Evolutionary conservation across 2,888 invertebrate species (phyloP).

Genomic region (Latheticus oryzae): DNA sequence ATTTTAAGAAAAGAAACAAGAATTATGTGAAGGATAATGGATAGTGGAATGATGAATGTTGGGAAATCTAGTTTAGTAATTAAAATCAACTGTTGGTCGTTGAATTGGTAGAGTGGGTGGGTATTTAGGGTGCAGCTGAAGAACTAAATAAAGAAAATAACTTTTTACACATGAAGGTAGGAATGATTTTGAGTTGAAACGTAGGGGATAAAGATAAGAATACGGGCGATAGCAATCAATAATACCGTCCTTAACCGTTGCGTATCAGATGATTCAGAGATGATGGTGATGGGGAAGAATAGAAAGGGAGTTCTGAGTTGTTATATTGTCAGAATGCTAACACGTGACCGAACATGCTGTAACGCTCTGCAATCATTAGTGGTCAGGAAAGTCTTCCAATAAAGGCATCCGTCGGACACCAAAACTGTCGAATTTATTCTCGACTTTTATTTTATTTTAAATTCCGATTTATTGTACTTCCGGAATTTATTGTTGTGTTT

Average conservation of each 20-base stretch:
- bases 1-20: constrained; percentile 13
- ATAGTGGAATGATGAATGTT: constrained; percentile 12
- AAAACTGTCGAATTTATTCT: constrained; percentile 31
- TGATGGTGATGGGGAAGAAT: constrained; percentile 41
- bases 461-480: constrained; percentile 30
- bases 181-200: constrained; percentile 28
- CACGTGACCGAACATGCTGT: constrained; percentile 40
- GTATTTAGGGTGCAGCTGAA: too few relatives aligned
- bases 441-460: constrained; percentile 30
- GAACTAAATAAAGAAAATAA: constrained; percentile 18
- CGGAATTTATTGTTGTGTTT: constrained; percentile 31
- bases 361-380: constrained; percentile 34
- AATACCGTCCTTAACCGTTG: constrained; percentile 40
- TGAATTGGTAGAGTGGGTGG: constrained; percentile 1
- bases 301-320: constrained; percentile 37
- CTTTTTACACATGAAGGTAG: constrained; percentile 31
- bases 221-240: constrained; percentile 43
- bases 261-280: constrained; percentile 39
- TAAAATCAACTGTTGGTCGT: constrained; percentile 3
- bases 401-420: constrained; percentile 29
- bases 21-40: constrained; percentile 12
- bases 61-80: constrained; percentile 17
- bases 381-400: constrained; percentile 33
- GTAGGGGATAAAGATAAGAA: constrained; percentile 39
- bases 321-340: constrained; percentile 37